These are phyloP conservation scores for Dexiosoma caninum DNA, from an alignment of 2,888 invertebrate species.

Conservation along the genomic window DNA sequence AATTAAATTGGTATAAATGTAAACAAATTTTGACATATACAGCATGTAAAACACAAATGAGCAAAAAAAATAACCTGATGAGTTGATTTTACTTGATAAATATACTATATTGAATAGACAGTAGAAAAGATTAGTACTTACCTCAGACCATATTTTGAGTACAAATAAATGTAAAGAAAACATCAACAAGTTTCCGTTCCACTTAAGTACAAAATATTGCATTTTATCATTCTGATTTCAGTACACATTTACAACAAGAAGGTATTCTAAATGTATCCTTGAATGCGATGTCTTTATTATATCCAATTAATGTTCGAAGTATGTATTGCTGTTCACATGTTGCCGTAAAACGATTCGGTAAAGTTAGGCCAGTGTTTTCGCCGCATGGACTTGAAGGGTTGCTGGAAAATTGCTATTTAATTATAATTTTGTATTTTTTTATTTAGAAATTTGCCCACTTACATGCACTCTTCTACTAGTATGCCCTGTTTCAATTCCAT, in stretches of 20 bases:
- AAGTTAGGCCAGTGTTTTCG: slow-evolving; percentile 29
- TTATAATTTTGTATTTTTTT: background rate
- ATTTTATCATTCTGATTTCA: slow-evolving; percentile 62
- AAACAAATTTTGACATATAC: no score
- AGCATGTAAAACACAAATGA: no score
- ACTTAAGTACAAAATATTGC: background rate
- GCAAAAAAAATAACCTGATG: no score
- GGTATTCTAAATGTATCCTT: slow-evolving; percentile 82
- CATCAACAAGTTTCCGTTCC: background rate
- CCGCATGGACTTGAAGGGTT: slow-evolving; percentile 77
- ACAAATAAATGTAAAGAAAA: no score
- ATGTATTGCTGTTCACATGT: slow-evolving; percentile 82
- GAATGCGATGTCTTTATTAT: slow-evolving; percentile 77
- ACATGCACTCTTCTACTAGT: slow-evolving; percentile 86
- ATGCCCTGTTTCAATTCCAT: slow-evolving; percentile 84
- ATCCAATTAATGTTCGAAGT: slow-evolving; percentile 79
- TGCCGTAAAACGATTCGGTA: slow-evolving; percentile 67
- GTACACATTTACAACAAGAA: slow-evolving; percentile 86
- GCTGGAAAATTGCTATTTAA: slow-evolving; percentile 73
- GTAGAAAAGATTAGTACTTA: no score
- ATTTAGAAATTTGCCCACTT: slow-evolving; percentile 75
- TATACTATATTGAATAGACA: no score
- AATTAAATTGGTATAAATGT: no score
- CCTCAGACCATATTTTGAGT: no score
- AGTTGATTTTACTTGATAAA: no score